A percentile compares a stretch with the other conserved stretches of the same genome.
Evolutionary conservation across 2,888 invertebrate species (phyloP).

Genomic region (Mesorhabditis sp.): DNA sequence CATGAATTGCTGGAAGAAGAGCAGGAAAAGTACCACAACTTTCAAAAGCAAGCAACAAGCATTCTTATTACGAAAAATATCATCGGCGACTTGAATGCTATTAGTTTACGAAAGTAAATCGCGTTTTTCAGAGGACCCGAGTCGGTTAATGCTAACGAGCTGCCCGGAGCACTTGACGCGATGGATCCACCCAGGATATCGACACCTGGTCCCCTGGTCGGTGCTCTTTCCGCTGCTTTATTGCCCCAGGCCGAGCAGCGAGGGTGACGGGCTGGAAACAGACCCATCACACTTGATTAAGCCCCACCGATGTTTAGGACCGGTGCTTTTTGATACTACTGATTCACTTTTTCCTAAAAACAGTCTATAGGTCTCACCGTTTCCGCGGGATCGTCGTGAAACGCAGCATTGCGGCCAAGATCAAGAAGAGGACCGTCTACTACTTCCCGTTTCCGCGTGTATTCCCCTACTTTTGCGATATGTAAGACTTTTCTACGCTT

Average conservation of each 20-base stretch:
- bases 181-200: conserved; percentile 5
- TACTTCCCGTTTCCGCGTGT: conserved; percentile 11
- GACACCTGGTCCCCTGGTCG: not conserved
- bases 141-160: not conserved
- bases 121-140: not conserved
- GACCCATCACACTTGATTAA: no score
- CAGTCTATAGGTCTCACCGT: not conserved
- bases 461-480: conserved; percentile 9
- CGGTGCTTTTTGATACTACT: no score
- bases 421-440: conserved; percentile 1
- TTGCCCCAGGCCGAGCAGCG: not conserved
- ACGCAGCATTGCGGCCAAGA: not conserved
- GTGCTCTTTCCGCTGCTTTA: not conserved
- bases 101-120: no score
- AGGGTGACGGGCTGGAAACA: no score
- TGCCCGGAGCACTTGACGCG: not conserved
- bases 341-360: no score
- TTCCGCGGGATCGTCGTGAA: conserved; percentile 8
- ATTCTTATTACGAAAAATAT: no score
- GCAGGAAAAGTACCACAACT: no score
- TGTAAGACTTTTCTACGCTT: not conserved
- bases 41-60: no score
- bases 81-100: no score
- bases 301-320: no score
- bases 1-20: no score